These are phyloP conservation scores for Enteromius viviparus DNA, from an alignment of 2,797 vertebrate genomes.

Conservation along the genomic window DNA sequence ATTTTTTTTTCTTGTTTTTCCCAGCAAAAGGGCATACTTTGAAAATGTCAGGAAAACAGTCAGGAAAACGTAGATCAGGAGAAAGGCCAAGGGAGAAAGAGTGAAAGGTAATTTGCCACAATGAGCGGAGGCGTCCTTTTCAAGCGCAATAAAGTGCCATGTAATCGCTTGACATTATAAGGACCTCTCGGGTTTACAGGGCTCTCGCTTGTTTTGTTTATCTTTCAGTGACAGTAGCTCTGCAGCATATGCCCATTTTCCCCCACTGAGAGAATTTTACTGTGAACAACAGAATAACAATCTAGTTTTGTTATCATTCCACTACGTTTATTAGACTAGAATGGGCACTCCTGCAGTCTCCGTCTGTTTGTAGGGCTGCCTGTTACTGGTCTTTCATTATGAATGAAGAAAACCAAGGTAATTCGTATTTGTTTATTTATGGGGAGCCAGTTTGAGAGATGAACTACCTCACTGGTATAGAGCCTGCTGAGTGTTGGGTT, in stretches of 20 bases:
- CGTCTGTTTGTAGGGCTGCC: slow-evolving; percentile 53
- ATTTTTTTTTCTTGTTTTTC: background rate
- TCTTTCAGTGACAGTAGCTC: slow-evolving; percentile 15
- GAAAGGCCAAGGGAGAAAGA: background rate
- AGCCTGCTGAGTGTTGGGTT: background rate
- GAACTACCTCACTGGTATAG: slow-evolving; percentile 1
- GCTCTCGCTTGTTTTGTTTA: slow-evolving; percentile 1
- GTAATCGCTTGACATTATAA: slow-evolving; percentile 8
- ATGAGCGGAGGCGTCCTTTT: slow-evolving; percentile 11
- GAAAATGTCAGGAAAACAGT: slow-evolving; percentile 30
- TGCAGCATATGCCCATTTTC: background rate
- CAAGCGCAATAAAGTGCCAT: slow-evolving; percentile 21
- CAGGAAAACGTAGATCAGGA: background rate
- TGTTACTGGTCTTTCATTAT: slow-evolving; percentile 70
- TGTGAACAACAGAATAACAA: background rate
- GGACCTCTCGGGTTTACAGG: slow-evolving; percentile 2
- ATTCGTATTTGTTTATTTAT: slow-evolving; percentile 68
- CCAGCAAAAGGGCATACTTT: background rate
- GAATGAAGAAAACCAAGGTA: slow-evolving; percentile 69
- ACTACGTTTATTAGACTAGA: slow-evolving; percentile 6
- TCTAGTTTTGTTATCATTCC: background rate
- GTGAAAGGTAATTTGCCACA: slow-evolving; percentile 10
- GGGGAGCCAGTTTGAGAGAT: slow-evolving; percentile 35
- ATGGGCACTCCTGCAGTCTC: background rate
- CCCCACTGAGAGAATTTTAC: background rate